A percentile compares a stretch with the other conserved stretches of the same genome.
Conservation (phyloP, 1,140 invertebrate species). For the Lasioglossum albipes region DNA sequence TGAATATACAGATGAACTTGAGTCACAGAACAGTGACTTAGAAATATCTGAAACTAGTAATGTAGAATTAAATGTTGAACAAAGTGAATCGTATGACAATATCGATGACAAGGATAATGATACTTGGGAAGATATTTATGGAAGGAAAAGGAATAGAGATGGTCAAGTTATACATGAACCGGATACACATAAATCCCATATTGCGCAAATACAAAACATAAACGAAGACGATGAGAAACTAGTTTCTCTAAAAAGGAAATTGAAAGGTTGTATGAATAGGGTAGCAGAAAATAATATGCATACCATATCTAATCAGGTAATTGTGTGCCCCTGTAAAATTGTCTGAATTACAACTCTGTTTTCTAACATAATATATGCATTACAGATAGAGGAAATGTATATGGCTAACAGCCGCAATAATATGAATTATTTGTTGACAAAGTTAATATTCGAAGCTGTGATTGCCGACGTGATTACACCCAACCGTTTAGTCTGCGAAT, state of each 20-base stretch:
- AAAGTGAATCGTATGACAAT: slow-evolving; percentile 52
- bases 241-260: slow-evolving; percentile 85
- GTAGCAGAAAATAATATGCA: slow-evolving; percentile 94
- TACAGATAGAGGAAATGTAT: slow-evolving; percentile 87
- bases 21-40: slow-evolving; percentile 45
- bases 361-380: slow-evolving; percentile 35
- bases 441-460: slow-evolving; percentile 86
- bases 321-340: slow-evolving; percentile 40
- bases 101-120: slow-evolving; percentile 62
- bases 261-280: slow-evolving; percentile 94
- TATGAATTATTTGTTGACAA: slow-evolving; percentile 89
- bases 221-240: slow-evolving; percentile 82
- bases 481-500: slow-evolving; percentile 90
- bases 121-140: slow-evolving; percentile 96
- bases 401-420: slow-evolving; percentile 88
- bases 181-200: slow-evolving; percentile 91
- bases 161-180: slow-evolving; percentile 86
- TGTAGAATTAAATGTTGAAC: slow-evolving; percentile 40
- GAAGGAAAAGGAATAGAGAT: slow-evolving; percentile 88
- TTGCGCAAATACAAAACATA: slow-evolving; percentile 79
- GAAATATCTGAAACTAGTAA: slow-evolving; percentile 58
- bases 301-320: slow-evolving; percentile 86
- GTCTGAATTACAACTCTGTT: slow-evolving; percentile 18
- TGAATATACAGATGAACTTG: slow-evolving; percentile 10
- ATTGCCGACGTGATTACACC: slow-evolving; percentile 84